Percentiles rank a stretch among this genome's conserved stretches.
phyloP scores from a whole-genome alignment of 2,113 vertebrate species.

The Tapirus terrestris region DNA sequence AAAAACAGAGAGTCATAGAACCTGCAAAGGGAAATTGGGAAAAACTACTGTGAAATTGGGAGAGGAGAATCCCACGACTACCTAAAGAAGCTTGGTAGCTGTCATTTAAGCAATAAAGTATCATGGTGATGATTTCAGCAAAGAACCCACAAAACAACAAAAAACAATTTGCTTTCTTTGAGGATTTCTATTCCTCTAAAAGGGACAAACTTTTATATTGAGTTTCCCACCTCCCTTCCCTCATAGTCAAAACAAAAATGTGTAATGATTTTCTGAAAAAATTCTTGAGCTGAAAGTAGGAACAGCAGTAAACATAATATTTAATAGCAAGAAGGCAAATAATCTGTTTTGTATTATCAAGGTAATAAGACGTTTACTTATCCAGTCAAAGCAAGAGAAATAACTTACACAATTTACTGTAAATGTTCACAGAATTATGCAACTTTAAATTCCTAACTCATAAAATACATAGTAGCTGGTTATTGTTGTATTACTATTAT shows the following conservation, averaged over 20 bases:
- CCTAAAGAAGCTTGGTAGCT: background rate
- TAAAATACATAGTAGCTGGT: background rate
- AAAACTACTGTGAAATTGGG: background rate
- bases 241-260: background rate
- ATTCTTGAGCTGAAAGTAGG: background rate
- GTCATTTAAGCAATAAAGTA: background rate
- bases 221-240: background rate
- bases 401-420: background rate
- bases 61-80: no score
- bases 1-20: background rate
- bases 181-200: background rate
- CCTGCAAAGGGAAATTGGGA: background rate
- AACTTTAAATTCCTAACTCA: constrained; percentile 4
- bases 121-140: background rate
- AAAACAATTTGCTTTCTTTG: background rate
- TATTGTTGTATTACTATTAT: background rate
- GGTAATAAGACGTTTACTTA: background rate
- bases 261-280: background rate
- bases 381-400: background rate
- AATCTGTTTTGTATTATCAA: background rate
- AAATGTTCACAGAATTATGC: background rate
- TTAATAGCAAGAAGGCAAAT: background rate
- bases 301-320: background rate
- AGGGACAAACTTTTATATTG: background rate
- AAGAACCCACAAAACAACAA: background rate